These are phyloP conservation scores for Heliconius sara DNA, from an alignment of 2,888 invertebrate genomes.

Conservation along the genomic window DNA sequence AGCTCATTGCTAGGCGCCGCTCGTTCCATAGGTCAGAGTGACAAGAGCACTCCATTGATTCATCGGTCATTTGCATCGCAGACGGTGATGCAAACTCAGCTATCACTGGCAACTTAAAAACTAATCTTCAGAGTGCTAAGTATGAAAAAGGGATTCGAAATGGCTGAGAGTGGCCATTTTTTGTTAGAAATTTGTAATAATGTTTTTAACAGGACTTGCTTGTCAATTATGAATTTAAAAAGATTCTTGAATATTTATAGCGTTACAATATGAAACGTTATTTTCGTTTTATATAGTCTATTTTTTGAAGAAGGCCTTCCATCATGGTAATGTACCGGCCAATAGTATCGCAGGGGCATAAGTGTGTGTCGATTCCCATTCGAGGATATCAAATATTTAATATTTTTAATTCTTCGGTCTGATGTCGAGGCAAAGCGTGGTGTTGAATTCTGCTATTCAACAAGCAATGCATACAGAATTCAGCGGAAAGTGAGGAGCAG, in stretches of 20 bases:
- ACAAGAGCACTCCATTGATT: conserved; percentile 44
- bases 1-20: conserved; percentile 45
- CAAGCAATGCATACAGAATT: too few relatives aligned
- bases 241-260: not conserved
- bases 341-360: too few relatives aligned
- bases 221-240: not conserved
- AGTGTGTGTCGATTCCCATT: too few relatives aligned
- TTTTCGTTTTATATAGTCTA: too few relatives aligned
- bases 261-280: not conserved
- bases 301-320: too few relatives aligned
- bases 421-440: too few relatives aligned
- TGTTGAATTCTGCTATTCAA: too few relatives aligned
- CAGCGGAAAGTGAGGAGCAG: too few relatives aligned
- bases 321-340: too few relatives aligned
- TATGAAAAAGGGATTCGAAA: conserved; percentile 46
- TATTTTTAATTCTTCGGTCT: too few relatives aligned
- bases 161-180: conserved; percentile 34
- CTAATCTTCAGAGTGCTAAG: conserved; percentile 69
- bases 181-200: not conserved
- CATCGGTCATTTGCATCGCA: conserved; percentile 69
- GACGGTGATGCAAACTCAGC: conserved; percentile 67
- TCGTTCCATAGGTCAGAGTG: conserved; percentile 31
- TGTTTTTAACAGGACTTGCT: not conserved
- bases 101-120: conserved; percentile 67
- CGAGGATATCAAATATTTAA: too few relatives aligned